Conservation (phyloP, 2,888 invertebrate genomes). For the Steinernema hermaphroditum region DNA sequence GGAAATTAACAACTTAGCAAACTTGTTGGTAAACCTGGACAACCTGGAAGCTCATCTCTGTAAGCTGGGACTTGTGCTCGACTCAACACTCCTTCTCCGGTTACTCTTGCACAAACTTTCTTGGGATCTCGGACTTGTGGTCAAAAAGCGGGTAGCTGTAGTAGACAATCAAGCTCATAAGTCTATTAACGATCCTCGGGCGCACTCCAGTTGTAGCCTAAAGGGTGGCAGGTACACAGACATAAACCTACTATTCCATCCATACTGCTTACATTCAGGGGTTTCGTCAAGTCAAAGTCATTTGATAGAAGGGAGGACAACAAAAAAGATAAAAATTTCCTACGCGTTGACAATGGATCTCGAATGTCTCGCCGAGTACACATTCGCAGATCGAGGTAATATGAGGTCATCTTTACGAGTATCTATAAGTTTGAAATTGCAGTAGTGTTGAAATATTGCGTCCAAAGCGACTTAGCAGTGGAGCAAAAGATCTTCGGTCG, state of each 20-base stretch:
- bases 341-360: slow-evolving; percentile 61
- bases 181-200: slow-evolving; percentile 49
- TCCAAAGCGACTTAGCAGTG: slow-evolving; percentile 63
- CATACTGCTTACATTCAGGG: slow-evolving; percentile 38
- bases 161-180: slow-evolving; percentile 45
- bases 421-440: slow-evolving; percentile 30
- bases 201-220: slow-evolving; percentile 59
- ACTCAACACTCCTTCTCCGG: slow-evolving; percentile 62
- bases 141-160: slow-evolving; percentile 37
- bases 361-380: slow-evolving; percentile 61
- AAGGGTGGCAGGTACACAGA: slow-evolving; percentile 44
- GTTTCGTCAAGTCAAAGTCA: slow-evolving; percentile 61
- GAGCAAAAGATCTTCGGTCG: slow-evolving; percentile 62
- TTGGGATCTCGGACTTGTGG: slow-evolving; percentile 63
- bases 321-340: slow-evolving; percentile 56
- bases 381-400: slow-evolving; percentile 60
- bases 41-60: slow-evolving; percentile 62
- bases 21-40: slow-evolving; percentile 48
- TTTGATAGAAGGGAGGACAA: slow-evolving; percentile 56
- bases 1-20: slow-evolving; percentile 16
- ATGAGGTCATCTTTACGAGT: not conserved
- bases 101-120: slow-evolving; percentile 64
- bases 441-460: slow-evolving; percentile 65
- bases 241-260: not conserved
- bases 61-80: slow-evolving; percentile 63